A percentile compares a stretch with the other conserved stretches of the same genome.
Evolutionary conservation across 2,113 vertebrate species (phyloP).

Genomic region (Balaenoptera acutorostrata): DNA sequence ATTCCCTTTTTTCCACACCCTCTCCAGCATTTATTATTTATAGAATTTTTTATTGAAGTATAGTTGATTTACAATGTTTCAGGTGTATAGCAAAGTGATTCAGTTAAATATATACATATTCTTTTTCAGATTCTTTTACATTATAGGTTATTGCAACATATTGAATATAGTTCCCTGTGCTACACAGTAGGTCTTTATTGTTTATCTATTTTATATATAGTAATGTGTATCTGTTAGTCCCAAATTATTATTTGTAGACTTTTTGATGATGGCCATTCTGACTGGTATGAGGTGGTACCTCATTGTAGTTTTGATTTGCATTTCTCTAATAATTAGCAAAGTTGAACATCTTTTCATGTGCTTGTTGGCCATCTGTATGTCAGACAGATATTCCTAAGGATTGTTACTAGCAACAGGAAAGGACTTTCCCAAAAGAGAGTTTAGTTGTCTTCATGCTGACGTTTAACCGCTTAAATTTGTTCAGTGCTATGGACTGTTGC

Average conservation of each 20-base stretch:
- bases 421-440: not conserved
- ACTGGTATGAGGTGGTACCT: not conserved
- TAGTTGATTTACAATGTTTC: not conserved
- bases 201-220: too few species aligned
- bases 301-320: not conserved
- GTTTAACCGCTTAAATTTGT: not conserved
- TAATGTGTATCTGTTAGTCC: not conserved
- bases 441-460: not conserved
- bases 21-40: not conserved
- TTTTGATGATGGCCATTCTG: not conserved
- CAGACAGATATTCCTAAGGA: not conserved
- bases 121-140: not conserved
- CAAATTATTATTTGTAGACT: not conserved
- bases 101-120: not conserved
- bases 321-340: not conserved
- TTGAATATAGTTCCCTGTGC: not conserved
- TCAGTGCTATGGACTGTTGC: rapidly evolving
- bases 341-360: not conserved
- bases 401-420: not conserved
- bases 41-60: not conserved
- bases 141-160: not conserved
- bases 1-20: not conserved
- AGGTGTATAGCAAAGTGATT: not conserved
- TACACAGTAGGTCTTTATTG: not conserved
- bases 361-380: not conserved